Evolutionary conservation across 2,888 invertebrate genomes (phyloP).

Genomic region (Nemapogon koenigi): DNA sequence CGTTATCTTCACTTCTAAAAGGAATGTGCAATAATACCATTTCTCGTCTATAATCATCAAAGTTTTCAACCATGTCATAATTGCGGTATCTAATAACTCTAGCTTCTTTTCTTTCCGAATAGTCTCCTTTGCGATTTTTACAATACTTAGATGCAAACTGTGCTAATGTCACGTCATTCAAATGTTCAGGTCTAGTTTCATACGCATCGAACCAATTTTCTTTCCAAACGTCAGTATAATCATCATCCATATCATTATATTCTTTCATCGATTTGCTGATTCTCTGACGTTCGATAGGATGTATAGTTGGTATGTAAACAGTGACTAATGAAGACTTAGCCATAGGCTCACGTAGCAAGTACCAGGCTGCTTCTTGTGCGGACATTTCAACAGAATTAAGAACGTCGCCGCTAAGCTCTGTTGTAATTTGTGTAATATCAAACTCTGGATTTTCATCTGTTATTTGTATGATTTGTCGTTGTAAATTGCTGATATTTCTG

Average conservation of each 20-base stretch:
- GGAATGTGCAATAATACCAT: constrained; percentile 30
- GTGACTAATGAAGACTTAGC: constrained; percentile 15
- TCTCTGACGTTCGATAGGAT: constrained; percentile 27
- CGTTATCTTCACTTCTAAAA: constrained; percentile 28
- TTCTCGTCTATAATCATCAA: constrained; percentile 27
- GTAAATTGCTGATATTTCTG: constrained; percentile 23
- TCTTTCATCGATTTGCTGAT: constrained; percentile 29
- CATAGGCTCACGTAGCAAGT: constrained; percentile 19
- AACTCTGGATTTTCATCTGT: constrained; percentile 24
- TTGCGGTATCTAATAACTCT: constrained; percentile 29
- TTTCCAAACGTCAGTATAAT: constrained; percentile 33
- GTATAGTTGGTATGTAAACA: constrained; percentile 23
- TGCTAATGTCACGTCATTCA: constrained; percentile 27
- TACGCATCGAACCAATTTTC: constrained; percentile 37
- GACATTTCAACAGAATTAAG: constrained; percentile 25
- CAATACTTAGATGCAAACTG: constrained; percentile 31
- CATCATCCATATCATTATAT: constrained; percentile 23
- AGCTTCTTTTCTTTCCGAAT: constrained; percentile 19
- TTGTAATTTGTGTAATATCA: constrained; percentile 19
- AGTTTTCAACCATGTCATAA: constrained; percentile 27
- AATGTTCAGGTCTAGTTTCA: constrained; percentile 29
- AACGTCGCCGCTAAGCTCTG: constrained; percentile 15
- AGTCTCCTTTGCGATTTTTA: constrained; percentile 17
- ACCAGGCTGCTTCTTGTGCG: constrained; percentile 22
- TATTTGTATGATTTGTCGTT: constrained; percentile 24